Evolutionary conservation across 1,140 invertebrate genomes (phyloP), one percentile per base, ranked within the genome.

Genomic region (Conus betulinus): DNA sequence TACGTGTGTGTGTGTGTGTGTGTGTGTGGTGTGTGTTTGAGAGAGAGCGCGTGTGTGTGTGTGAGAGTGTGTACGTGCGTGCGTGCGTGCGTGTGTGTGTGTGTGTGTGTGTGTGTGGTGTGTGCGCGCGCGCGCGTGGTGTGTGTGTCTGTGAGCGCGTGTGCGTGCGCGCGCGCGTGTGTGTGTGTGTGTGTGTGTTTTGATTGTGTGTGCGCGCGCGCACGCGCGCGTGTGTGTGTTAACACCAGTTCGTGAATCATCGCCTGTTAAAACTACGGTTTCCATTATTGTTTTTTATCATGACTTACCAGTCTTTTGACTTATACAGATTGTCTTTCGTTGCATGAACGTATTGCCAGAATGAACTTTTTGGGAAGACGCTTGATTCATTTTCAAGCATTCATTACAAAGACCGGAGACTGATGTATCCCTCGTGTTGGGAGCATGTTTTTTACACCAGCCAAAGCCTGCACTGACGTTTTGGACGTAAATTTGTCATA

Each of bases 101-200:
- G 76, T 79, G 76, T 79, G 76, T 79, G 76, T 39, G 39, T 51
- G 76, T 79, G 76, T 79, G 7, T 39, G 76, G 25, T 79, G 25
- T 79, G 25, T 79, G 25, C 8, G 25, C 1, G 76, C 39, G 8
- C 51, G 25, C 39, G 76, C 3, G 0, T 39, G 39, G n/a, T 51
- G 76, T 51, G 76, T 39, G 25, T 79, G 76, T 27, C 3, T 51
- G 23, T 74, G n/a, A 0, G 20, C 6, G 71, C 23, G 71, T 74
- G 17, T 7, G 74, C 5, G 74, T 5, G 74, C 5, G 74, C n/a
- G 74, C 5, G 74, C n/a, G 74, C 5, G 74, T 5, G 74, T 78
- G 74, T 78, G 74, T 78, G 74, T 78, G 74, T 78, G 74, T 78
- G 74, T 78, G 74, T 78, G 74, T 78, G 74, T 78, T 2, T 78